Evolutionary conservation across 1,140 invertebrate species (phyloP).

Genomic region (Proales similis): DNA sequence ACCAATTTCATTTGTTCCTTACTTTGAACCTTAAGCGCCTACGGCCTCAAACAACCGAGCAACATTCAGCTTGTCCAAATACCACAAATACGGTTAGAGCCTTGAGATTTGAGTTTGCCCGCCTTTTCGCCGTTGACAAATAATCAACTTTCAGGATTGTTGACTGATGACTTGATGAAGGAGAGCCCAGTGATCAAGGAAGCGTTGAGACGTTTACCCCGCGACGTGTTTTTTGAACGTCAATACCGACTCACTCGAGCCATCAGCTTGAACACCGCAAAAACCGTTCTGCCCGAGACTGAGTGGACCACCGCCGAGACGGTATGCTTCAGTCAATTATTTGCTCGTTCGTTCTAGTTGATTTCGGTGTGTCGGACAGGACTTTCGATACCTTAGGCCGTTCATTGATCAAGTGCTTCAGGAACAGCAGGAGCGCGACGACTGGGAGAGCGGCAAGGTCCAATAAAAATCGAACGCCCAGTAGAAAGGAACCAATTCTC

Average conservation of each 20-base stretch:
- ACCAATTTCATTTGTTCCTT: not conserved
- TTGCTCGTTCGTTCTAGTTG: too few relatives aligned
- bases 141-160: too few relatives aligned
- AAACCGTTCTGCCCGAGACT: constrained; percentile 36
- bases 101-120: too few relatives aligned
- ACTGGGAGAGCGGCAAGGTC: constrained; percentile 31
- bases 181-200: constrained; percentile 19
- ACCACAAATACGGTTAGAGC: constrained; percentile 19
- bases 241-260: constrained; percentile 29
- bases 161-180: constrained; percentile 33
- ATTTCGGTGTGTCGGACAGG: constrained; percentile 1
- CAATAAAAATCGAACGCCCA: constrained; percentile 25
- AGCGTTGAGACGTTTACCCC: constrained; percentile 31
- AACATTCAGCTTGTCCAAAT: constrained; percentile 20
- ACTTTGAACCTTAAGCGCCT: too few relatives aligned
- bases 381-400: constrained; percentile 29
- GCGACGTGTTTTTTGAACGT: constrained; percentile 18
- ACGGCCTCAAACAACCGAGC: constrained; percentile 23
- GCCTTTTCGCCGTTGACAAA: too few relatives aligned
- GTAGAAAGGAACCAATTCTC: not conserved
- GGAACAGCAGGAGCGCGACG: constrained; percentile 27
- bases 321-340: not conserved
- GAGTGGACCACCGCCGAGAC: constrained; percentile 33
- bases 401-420: constrained; percentile 32
- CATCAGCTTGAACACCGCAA: constrained; percentile 14